A percentile compares a stretch with the other conserved stretches of the same genome.
Evolutionary conservation across 2,113 vertebrate genomes (phyloP).

Genomic region (Cricetomys ansorgei): DNA sequence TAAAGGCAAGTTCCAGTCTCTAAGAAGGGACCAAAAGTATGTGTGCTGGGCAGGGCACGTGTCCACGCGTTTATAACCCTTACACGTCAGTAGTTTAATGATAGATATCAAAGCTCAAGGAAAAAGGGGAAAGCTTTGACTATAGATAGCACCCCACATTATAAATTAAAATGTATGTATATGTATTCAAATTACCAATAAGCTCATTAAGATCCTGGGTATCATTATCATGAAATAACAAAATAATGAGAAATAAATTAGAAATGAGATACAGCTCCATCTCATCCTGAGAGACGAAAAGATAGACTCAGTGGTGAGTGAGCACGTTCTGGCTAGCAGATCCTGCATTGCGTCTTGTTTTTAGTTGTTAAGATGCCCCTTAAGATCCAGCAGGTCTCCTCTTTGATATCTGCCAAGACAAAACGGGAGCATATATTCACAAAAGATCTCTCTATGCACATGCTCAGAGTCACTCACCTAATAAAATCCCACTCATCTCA

Average conservation of each 20-base stretch:
- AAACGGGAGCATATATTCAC: not conserved
- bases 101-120: not conserved
- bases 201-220: not conserved
- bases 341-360: not conserved
- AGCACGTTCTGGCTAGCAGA: not conserved
- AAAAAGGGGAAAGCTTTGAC: not conserved
- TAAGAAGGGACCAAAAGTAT: not conserved
- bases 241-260: not conserved
- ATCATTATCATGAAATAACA: not conserved
- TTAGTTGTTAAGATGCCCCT: not conserved
- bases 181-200: not conserved
- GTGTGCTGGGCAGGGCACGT: not conserved
- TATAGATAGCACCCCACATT: not conserved
- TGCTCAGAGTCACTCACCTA: not conserved
- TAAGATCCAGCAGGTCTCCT: not conserved
- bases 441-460: not conserved
- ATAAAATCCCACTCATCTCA: not conserved
- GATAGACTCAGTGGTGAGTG: not conserved
- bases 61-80: not conserved
- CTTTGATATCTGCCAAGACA: not conserved
- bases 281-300: not conserved
- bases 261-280: not conserved
- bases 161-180: not conserved
- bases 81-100: not conserved
- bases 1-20: not conserved